Conservation (phyloP, 2,113 vertebrate genomes). For the Muntiacus reevesi region DNA sequence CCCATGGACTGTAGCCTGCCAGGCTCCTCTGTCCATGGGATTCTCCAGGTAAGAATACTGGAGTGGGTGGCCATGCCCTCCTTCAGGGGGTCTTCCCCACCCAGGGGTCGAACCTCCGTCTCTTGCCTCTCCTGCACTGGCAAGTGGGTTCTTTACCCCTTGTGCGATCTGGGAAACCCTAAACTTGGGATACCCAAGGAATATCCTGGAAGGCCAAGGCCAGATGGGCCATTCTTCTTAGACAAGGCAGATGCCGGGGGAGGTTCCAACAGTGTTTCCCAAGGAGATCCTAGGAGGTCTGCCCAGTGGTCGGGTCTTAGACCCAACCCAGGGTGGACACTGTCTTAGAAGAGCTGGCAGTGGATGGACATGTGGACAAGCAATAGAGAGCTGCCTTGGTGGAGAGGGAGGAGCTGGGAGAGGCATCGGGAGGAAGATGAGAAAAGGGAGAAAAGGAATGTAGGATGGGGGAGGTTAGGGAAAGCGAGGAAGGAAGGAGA, state of each 20-base stretch:
- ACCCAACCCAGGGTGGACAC: background rate
- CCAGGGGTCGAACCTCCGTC: background rate
- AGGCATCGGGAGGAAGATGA: background rate
- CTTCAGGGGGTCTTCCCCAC: background rate
- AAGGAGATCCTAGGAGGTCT: background rate
- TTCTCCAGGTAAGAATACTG: background rate
- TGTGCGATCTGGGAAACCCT: background rate
- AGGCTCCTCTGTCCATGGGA: background rate
- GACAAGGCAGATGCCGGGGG: background rate
- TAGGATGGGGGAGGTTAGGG: background rate
- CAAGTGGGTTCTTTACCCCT: background rate
- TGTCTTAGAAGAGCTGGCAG: background rate
- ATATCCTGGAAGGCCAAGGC: background rate
- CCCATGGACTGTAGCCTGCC: background rate
- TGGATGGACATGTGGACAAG: background rate
- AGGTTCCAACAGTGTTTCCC: background rate
- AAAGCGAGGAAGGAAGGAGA: background rate
- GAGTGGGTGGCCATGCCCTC: background rate
- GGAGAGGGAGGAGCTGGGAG: background rate
- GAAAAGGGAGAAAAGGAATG: background rate
- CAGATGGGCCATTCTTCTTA: background rate
- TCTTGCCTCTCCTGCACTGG: background rate
- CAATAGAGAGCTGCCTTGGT: background rate
- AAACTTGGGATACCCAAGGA: background rate
- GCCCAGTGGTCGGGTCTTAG: background rate